Evolutionary conservation across 2,797 vertebrate genomes (phyloP).

Genomic region (Alca torda): DNA sequence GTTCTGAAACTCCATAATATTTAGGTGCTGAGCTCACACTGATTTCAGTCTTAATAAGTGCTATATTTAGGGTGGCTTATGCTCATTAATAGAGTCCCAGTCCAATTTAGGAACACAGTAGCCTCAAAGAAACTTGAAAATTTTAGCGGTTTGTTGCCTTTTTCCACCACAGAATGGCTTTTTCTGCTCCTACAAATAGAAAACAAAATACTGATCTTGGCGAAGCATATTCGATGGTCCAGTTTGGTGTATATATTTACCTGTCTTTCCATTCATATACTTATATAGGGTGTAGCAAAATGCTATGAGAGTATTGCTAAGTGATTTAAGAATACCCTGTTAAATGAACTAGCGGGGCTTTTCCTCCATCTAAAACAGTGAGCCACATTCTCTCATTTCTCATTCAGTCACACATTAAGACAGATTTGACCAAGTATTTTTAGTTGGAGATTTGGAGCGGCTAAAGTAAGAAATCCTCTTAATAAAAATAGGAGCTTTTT

Average conservation of each 20-base stretch:
- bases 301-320: background rate
- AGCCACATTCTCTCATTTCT: slow-evolving; percentile 7
- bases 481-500: slow-evolving; percentile 55
- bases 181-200: background rate
- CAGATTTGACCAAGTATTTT: slow-evolving; percentile 62
- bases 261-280: background rate
- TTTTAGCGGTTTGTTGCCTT: background rate
- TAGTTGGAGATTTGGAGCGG: slow-evolving; percentile 47
- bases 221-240: background rate
- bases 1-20: background rate
- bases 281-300: background rate
- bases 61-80: background rate
- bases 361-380: background rate
- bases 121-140: background rate
- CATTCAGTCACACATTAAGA: slow-evolving; percentile 27
- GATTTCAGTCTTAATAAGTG: background rate
- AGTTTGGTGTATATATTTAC: background rate
- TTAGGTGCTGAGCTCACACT: background rate
- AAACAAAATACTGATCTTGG: background rate
- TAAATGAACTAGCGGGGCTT: background rate
- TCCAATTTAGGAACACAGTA: background rate
- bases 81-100: background rate
- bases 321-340: background rate
- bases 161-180: background rate
- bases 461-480: slow-evolving; percentile 61